Conservation (phyloP, 2,113 vertebrate genomes). For the Leucosticte australis region DNA sequence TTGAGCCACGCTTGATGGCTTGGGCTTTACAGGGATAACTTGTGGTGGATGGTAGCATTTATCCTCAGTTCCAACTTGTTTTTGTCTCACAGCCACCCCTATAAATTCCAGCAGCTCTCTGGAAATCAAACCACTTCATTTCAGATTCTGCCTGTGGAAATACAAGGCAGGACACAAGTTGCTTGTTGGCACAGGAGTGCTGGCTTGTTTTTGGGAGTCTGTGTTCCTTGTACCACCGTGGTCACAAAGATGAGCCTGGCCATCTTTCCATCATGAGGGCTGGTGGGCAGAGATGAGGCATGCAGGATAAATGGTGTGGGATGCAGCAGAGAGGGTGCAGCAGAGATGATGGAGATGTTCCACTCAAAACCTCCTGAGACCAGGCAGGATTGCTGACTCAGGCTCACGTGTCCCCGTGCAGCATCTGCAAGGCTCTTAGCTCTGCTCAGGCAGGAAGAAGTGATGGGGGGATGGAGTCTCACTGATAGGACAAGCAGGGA, state of each 20-base stretch:
- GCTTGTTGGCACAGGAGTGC: background rate
- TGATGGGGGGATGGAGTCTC: background rate
- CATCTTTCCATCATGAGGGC: background rate
- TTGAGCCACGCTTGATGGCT: background rate
- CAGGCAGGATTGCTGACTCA: background rate
- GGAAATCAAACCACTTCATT: background rate
- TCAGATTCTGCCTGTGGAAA: background rate
- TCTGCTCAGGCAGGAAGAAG: background rate
- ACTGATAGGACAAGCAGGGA: background rate
- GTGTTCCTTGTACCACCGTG: background rate
- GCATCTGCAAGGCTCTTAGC: background rate
- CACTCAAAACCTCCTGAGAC: background rate
- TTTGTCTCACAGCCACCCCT: background rate
- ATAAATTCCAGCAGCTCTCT: background rate
- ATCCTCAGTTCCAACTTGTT: background rate
- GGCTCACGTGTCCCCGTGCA: accelerated
- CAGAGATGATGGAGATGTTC: background rate
- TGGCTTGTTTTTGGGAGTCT: background rate
- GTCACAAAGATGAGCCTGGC: background rate
- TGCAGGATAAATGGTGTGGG: background rate
- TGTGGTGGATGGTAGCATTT: background rate
- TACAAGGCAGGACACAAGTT: background rate
- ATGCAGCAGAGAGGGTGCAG: background rate
- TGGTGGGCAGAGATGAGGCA: background rate
- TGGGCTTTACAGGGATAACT: background rate